Base-by-base conservation (phyloP, 1,140 invertebrate species). In the Pseudomyrmex sp. region DNA sequence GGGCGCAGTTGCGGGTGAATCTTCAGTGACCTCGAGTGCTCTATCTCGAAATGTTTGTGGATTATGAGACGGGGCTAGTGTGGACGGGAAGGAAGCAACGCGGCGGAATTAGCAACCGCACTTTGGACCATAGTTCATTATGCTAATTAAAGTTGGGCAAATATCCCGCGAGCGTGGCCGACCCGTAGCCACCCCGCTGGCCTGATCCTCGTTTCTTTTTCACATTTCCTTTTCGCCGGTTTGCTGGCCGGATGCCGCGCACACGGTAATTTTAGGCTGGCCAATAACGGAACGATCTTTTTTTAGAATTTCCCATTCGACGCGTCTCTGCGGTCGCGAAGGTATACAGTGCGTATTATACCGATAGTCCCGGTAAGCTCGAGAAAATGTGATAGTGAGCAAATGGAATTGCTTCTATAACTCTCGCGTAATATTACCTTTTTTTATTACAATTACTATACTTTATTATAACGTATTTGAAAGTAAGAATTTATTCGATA, bases 61-160 rank as follows among this genome's bases (percentile, higher is more conserved):
- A 83, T 74, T 77, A 69, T 68, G 48, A 35, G 35, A 7, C 48
- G 44, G n/a, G 10, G 68, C 15, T 12, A 52, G 44, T 58, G 35
- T 65, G 48, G 50, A 62, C 44, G 61, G 35, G 18, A 54, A 66
- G 54, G 20, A 35, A 26, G 48, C 4, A 61, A 10, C 23, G 80
- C 52, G 65, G 80, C 52, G 65, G 66, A 86, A 89, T 84, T 89
- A 76, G 87, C 65, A 83, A 89, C 82, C 80, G 80, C 82, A 88
- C 79, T 88, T 75, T 44, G 77, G 84, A 83, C 73, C 74, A 86
- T 89, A 85, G 88, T 87, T 89, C 88, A 89, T 89, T 89, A 89
- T 89, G 77, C 69, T 89, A 89, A 89, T 89, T 89, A 89, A 89
- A 87, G 88, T 89, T 85, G 84, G 77, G 61, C 46, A 83, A 89